Percentiles rank a stretch among this genome's conserved stretches.
phyloP scores from a whole-genome alignment of 2,888 invertebrate genomes.

The Chrysolina americana region DNA sequence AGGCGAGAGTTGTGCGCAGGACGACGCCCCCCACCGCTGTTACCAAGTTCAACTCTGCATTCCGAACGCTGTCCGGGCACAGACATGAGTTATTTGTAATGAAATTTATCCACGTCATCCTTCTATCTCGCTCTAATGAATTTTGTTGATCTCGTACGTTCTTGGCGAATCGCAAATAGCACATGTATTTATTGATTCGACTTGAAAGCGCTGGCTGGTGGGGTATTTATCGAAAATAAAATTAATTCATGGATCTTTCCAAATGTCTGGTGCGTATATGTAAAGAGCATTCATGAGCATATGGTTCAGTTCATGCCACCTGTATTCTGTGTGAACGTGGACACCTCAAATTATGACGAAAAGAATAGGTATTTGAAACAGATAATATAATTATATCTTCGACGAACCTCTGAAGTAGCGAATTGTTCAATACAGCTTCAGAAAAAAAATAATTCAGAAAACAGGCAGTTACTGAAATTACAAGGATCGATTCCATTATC shows the following conservation, averaged over 20 bases:
- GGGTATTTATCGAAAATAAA: conserved; percentile 26
- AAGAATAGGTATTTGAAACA: too few relatives aligned
- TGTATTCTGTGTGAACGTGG: too few relatives aligned
- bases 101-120: conserved; percentile 44
- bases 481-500: too few relatives aligned
- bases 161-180: conserved; percentile 17
- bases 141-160: conserved; percentile 42
- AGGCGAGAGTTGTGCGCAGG: conserved; percentile 34
- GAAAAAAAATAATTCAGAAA: too few relatives aligned
- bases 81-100: conserved; percentile 47
- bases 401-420: too few relatives aligned
- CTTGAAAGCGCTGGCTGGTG: not conserved
- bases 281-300: too few relatives aligned
- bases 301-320: too few relatives aligned
- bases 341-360: too few relatives aligned
- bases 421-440: too few relatives aligned
- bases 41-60: conserved; percentile 24
- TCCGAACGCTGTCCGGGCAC: conserved; percentile 30
- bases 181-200: conserved; percentile 33
- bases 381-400: too few relatives aligned
- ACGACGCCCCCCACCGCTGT: conserved; percentile 19
- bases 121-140: conserved; percentile 46
- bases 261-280: conserved; percentile 5
- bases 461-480: too few relatives aligned
- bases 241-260: conserved; percentile 16